These are phyloP conservation scores for Anser brachyrhynchus DNA, from an alignment of 2,113 vertebrate genomes.

Conservation along the genomic window DNA sequence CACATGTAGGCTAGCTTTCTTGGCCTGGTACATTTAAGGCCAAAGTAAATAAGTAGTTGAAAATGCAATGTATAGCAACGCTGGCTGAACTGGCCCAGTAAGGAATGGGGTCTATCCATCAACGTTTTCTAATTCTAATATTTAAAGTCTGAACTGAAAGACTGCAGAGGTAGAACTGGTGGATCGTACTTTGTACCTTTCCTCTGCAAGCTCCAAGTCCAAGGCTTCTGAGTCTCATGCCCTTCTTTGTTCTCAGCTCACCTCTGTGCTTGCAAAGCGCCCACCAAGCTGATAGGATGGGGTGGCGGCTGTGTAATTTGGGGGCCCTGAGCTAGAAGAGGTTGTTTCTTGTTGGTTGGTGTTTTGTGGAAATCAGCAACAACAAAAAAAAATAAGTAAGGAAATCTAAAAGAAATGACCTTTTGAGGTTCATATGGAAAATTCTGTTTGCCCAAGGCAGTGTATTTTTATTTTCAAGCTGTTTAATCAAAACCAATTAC, in stretches of 20 bases:
- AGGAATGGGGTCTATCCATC: not conserved
- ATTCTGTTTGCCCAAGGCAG: not conserved
- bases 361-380: not conserved
- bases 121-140: not conserved
- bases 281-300: not conserved
- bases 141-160: not conserved
- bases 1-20: not conserved
- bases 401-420: not conserved
- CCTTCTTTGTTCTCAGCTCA: not conserved
- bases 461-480: not conserved
- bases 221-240: not conserved
- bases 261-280: not conserved
- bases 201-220: not conserved
- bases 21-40: not conserved
- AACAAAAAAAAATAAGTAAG: not conserved
- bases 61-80: not conserved
- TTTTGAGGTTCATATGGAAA: not conserved
- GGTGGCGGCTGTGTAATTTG: not conserved
- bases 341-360: not conserved
- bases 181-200: rapidly evolving
- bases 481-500: not conserved
- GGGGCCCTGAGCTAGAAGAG: not conserved
- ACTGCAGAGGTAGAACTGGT: not conserved
- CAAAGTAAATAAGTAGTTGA: not conserved
- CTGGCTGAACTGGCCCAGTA: not conserved